Evolutionary conservation across 2,888 invertebrate species (phyloP).

Genomic region (Fissipunctia ypsillon): DNA sequence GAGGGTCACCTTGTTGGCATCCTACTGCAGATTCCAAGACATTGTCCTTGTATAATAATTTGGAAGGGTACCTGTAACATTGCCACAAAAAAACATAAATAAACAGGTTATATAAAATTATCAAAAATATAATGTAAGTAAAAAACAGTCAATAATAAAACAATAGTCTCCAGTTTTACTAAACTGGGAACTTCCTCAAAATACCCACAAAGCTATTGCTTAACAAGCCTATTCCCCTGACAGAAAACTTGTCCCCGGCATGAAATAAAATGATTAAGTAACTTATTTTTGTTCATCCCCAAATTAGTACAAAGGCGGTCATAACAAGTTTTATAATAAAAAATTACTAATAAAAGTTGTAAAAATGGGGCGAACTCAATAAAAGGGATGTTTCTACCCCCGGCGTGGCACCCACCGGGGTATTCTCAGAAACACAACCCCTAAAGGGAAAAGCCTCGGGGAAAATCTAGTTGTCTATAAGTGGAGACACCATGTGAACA

Average conservation of each 20-base stretch:
- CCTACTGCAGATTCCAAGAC: too few species aligned
- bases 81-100: too few species aligned
- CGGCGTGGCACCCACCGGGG: constrained; percentile 54
- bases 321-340: constrained; percentile 59
- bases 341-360: constrained; percentile 62
- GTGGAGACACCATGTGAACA: constrained; percentile 43
- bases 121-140: not conserved
- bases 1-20: too few species aligned
- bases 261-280: constrained; percentile 62
- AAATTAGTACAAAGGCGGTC: constrained; percentile 54
- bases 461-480: constrained; percentile 69
- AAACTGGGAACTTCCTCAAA: constrained; percentile 35
- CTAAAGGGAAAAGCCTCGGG: constrained; percentile 65
- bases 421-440: constrained; percentile 65
- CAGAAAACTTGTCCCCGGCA: constrained; percentile 14
- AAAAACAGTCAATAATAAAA: constrained; percentile 20
- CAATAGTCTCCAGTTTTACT: constrained; percentile 29
- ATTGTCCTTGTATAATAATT: too few species aligned
- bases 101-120: not conserved
- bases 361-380: constrained; percentile 63
- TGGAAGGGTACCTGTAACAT: too few species aligned
- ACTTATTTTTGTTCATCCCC: constrained; percentile 63
- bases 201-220: constrained; percentile 28
- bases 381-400: constrained; percentile 62
- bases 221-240: constrained; percentile 30